Conservation (phyloP, 2,797 vertebrate species). For the Pipistrellus pygmaeus region DNA sequence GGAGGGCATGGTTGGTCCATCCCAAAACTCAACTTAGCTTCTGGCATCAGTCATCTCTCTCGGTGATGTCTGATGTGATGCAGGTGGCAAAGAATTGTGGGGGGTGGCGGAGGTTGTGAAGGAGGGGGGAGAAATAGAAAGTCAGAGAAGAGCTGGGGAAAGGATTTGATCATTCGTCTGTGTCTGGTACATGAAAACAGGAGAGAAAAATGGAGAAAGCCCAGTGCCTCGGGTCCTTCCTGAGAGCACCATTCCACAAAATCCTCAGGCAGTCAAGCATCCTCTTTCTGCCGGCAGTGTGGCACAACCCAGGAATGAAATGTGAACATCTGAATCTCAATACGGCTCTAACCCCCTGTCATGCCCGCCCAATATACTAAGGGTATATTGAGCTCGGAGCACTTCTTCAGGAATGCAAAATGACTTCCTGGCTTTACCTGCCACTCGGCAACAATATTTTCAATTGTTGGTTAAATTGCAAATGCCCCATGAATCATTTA, state of each 20-base stretch:
- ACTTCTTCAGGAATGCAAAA: slow-evolving; percentile 60
- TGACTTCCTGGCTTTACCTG: slow-evolving; percentile 70
- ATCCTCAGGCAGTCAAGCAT: background rate
- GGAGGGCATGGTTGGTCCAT: too few relatives aligned
- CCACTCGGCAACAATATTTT: slow-evolving; percentile 75
- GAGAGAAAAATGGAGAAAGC: background rate
- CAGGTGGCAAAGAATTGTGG: background rate
- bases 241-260: background rate
- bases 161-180: background rate
- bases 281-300: background rate
- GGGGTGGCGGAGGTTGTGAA: accelerated
- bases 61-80: background rate
- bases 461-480: slow-evolving; percentile 78
- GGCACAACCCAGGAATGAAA: background rate
- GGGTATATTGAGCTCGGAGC: background rate
- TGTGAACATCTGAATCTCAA: background rate
- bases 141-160: background rate
- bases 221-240: background rate
- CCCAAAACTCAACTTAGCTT: background rate
- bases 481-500: slow-evolving; percentile 77
- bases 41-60: background rate
- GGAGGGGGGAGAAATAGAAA: background rate
- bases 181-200: background rate
- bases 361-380: background rate
- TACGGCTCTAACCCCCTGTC: background rate